A percentile compares a stretch with the other conserved stretches of the same genome.
Evolutionary conservation across 2,113 vertebrate genomes (phyloP).

Genomic region (Tupaia tana): DNA sequence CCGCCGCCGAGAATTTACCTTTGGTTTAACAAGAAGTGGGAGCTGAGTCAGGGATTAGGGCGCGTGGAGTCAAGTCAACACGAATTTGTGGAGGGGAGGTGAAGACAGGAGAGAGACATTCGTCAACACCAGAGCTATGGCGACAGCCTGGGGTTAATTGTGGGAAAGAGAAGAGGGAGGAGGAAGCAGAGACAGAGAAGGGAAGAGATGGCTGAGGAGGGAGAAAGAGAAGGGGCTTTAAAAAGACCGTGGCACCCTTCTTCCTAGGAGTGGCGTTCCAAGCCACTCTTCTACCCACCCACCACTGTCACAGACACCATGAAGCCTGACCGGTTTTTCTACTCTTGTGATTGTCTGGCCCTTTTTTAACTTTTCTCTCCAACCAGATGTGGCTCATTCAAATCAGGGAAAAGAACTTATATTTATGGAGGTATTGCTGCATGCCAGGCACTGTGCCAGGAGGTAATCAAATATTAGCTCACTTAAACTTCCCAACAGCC

Average conservation of each 20-base stretch:
- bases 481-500: constrained; percentile 1
- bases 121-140: not conserved
- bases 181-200: not conserved
- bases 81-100: constrained; percentile 62
- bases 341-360: not conserved
- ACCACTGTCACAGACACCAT: not conserved
- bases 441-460: not conserved
- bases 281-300: not conserved
- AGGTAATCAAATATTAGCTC: constrained; percentile 42
- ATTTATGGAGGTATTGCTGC: not conserved
- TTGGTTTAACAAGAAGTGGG: constrained; percentile 86
- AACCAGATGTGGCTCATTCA: constrained; percentile 58
- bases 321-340: not conserved
- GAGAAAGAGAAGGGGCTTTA: not conserved
- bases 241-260: not conserved
- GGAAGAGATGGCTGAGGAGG: not conserved
- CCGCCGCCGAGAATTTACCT: constrained; percentile 84
- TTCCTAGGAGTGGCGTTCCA: not conserved
- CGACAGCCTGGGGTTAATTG: constrained; percentile 62
- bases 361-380: constrained; percentile 53
- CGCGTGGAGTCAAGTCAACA: constrained; percentile 83
- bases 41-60: constrained; percentile 85
- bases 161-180: not conserved
- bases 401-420: constrained; percentile 9
- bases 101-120: constrained; percentile 57